Evolutionary conservation across 2,888 invertebrate genomes (phyloP), one percentile per base, ranked within the genome.

Genomic region (Dynastes tityus): DNA sequence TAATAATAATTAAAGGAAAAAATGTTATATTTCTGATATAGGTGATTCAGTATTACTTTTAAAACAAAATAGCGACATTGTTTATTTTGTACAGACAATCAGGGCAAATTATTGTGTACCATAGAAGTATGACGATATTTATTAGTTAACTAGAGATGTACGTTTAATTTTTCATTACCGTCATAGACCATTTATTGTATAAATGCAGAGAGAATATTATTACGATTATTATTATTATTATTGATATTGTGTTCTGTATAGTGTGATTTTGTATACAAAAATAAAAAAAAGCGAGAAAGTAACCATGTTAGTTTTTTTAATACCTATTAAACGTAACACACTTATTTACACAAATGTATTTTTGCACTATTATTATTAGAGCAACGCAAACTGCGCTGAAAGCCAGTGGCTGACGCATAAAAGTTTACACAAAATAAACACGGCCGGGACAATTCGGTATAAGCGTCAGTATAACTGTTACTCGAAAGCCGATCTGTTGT

Each of bases 211-310:
- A 58, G 22, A 58, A 22, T 58, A 58, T 78, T 75, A 77, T 79
- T 78, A 80, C 37, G 37, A 37, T 65, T 32, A 65, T 55, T 55
- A 22, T 16, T 53, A 2, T 11, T 16, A 16, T 55, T n/a, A 55
- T n/a, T 55, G 55, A 65, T 68, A 68, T 81, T 81, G 81, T 80
- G 80, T 80, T 81, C 80, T 80, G 78, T 80, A 81, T 80, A 81
- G 81, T 81, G 81, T 81, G 81, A 78, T 81, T 81, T 81, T 80
- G 76, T 80, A 81, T 80, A 81, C 77, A 81, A 81, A 79, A 79
- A 68, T 63, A 81, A 80, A 74, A 68, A 68, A 81, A 79, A 49
- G 29, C 27, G 61, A 74, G 49, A 61, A 74, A 61, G 40, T 40
- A 74, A 45, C 27, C 40, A 63, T 68, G 49, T 22, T 5, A 45